Percentiles rank a stretch among this genome's conserved stretches.
These are phyloP conservation scores for Drosophila subobscura DNA, from an alignment of 1,140 invertebrate species.

Conservation along the genomic window DNA sequence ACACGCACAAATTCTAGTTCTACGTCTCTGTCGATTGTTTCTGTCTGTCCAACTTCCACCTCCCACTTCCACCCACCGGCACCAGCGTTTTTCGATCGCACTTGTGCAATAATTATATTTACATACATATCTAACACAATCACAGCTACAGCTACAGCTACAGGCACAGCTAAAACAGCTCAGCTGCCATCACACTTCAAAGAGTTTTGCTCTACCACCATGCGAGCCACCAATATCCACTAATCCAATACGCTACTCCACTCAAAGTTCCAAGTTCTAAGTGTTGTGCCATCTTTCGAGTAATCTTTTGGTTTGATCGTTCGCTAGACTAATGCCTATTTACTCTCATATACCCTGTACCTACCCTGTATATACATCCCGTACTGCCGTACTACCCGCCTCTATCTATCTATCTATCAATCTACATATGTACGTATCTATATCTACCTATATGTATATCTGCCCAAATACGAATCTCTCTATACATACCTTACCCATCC, in stretches of 20 bases:
- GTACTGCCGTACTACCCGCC: constrained; percentile 1
- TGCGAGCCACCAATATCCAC: constrained; percentile 15
- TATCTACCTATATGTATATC: too few species aligned
- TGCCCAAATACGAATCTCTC: too few species aligned
- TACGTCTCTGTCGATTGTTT: constrained; percentile 1
- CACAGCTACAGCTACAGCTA: constrained; percentile 4
- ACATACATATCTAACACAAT: constrained; percentile 14
- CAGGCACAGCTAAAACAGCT: constrained; percentile 8
- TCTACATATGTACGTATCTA: not conserved
- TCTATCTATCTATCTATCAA: constrained; percentile 8
- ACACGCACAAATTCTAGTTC: constrained; percentile 2
- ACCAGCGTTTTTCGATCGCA: constrained; percentile 56
- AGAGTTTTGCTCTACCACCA: not conserved
- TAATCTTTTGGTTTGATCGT: constrained; percentile 53
- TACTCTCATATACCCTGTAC: not conserved
- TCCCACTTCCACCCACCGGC: constrained; percentile 4
- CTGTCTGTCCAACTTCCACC: constrained; percentile 8
- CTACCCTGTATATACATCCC: too few species aligned
- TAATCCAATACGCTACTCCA: constrained; percentile 14
- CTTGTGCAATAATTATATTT: constrained; percentile 62
- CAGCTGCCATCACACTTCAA: not conserved
- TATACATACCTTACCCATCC: not conserved
- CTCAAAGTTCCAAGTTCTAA: constrained; percentile 30
- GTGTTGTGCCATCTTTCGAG: constrained; percentile 53
- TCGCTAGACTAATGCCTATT: constrained; percentile 49